Base-by-base conservation (phyloP, 2,888 invertebrate genomes). In the Dynastes maya region DNA sequence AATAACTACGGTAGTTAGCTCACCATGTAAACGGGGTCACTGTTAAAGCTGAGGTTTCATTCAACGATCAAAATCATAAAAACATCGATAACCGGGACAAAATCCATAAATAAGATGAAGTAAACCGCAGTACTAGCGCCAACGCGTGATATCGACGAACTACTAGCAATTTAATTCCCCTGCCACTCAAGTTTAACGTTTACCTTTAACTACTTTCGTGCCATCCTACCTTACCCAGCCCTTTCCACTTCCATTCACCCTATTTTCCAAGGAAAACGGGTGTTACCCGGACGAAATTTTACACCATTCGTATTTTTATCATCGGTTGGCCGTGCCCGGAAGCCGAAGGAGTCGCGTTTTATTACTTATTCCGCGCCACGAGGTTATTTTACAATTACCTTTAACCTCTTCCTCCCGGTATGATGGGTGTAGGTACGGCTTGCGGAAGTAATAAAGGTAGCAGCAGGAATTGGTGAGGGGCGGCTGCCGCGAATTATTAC, bases 321-420 rank as follows among this genome's bases (percentile, higher is more conserved):
- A 40, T 71, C 32, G 16, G 45, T 45, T 45, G 8, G 53, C 53
- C 53, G 53, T 16, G n/a, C n/a, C n/a, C n/a, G 16, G n/a, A 53
- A 16, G 1, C 53, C 45, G 67, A 40, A 40, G 67, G 16, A 45
- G 40, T 45, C 45, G 22, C 16, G n/a, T 71, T 71, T 71, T 71
- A 71, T 71, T 71, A 37, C 67, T 40, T 67, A 67, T 45, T 67
- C 67, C 67, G 58, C n/a, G 9, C 37, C n/a, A 37, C 71, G 71
- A 55, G 55, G 71, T 71, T 71, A 71, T 53, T 71, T 55, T 71
- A 58, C 71, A 71, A 71, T 71, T 71, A 71, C 71, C 55, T 49
- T 53, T 53, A 53, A 53, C 27, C 49, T 32, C 67, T 45, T 68
- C 67, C 22, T 49, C 13, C 51, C 13, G 45, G n/a, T 27, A 68